phyloP scores from a whole-genome alignment of 2,888 invertebrate genomes.

The Apotomis turbidana region DNA sequence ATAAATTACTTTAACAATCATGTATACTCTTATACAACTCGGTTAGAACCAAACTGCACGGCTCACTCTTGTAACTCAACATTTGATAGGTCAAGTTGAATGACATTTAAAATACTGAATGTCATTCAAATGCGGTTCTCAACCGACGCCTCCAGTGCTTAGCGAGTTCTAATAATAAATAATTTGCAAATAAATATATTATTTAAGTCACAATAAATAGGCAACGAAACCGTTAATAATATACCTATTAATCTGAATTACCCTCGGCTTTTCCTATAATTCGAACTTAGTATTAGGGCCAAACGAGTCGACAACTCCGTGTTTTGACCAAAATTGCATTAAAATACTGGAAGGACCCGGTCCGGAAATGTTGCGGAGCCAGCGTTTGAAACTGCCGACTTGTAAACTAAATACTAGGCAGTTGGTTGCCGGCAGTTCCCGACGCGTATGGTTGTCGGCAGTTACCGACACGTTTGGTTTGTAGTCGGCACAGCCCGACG shows the following conservation, averaged over 20 bases:
- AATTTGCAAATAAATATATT: too few relatives aligned
- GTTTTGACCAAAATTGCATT: conserved; percentile 1
- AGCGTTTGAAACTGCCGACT: background rate
- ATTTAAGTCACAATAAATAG: too few relatives aligned
- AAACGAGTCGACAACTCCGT: background rate
- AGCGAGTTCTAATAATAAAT: too few relatives aligned
- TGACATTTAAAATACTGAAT: background rate
- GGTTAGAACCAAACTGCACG: background rate
- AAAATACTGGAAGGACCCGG: conserved; percentile 14
- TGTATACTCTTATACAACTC: background rate
- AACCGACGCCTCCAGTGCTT: too few relatives aligned
- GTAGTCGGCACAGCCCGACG: too few relatives aligned
- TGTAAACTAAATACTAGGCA: background rate
- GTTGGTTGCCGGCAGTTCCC: too few relatives aligned
- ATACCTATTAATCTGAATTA: too few relatives aligned
- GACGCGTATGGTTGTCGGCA: too few relatives aligned
- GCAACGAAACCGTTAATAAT: too few relatives aligned
- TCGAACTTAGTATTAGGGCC: background rate
- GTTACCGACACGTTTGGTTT: too few relatives aligned
- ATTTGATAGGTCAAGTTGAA: background rate
- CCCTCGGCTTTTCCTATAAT: background rate
- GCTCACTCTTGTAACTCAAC: background rate
- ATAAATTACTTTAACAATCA: too few relatives aligned
- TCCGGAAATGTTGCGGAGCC: background rate
- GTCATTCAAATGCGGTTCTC: background rate